A percentile compares a stretch with the other conserved stretches of the same genome.
Conservation (phyloP, 2,113 vertebrate species). For the Lagopus muta region DNA sequence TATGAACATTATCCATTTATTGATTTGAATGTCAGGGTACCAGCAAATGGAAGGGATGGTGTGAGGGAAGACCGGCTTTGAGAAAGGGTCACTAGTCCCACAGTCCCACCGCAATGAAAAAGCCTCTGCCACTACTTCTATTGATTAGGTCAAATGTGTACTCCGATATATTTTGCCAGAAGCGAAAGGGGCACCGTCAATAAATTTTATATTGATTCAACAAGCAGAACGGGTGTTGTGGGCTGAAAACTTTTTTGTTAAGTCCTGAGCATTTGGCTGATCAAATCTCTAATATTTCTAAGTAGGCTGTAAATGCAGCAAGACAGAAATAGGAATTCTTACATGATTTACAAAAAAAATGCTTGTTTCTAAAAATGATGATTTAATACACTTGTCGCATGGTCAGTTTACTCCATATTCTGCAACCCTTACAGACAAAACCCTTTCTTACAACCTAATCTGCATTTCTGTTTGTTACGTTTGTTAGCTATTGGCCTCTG, state of each 20-base stretch:
- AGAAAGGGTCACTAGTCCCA: neutral
- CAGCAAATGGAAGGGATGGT: neutral
- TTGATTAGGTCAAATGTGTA: slow-evolving; percentile 16
- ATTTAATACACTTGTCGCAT: neutral
- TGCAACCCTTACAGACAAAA: neutral
- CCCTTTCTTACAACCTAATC: neutral
- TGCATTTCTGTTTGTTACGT: neutral
- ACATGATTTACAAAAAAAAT: neutral
- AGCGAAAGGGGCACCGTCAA: neutral
- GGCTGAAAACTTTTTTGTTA: neutral
- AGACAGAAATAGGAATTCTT: neutral
- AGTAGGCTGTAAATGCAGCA: neutral
- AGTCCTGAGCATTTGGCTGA: neutral
- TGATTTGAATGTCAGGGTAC: neutral
- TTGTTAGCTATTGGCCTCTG: neutral
- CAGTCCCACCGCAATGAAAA: neutral
- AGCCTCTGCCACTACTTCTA: neutral
- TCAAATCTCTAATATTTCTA: neutral
- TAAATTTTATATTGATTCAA: neutral
- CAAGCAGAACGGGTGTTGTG: neutral
- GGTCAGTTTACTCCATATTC: neutral
- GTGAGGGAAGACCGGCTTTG: neutral
- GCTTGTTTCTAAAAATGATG: neutral
- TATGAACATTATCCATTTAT: neutral
- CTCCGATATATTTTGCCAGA: neutral